Conservation (phyloP, 2,113 vertebrate species). For the Porphyrio hochstetteri region DNA sequence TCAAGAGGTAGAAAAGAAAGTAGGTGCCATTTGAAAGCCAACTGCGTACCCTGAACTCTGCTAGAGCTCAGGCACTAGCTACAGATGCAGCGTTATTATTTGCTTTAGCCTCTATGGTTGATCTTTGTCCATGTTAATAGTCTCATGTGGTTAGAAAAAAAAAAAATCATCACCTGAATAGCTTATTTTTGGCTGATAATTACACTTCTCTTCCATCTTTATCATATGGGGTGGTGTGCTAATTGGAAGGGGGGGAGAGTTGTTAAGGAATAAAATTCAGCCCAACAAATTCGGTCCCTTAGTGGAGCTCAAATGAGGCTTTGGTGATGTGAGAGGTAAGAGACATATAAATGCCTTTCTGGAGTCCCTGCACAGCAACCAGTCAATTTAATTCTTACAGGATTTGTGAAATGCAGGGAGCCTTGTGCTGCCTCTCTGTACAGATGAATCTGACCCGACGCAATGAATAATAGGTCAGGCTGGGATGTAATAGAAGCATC, state of each 20-base stretch:
- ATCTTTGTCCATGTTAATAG: not conserved
- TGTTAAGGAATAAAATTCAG: not conserved
- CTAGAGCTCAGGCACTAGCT: not conserved
- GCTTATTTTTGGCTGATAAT: not conserved
- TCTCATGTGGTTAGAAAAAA: not conserved
- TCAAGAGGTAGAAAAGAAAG: slow-evolving; percentile 14
- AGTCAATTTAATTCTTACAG: not conserved
- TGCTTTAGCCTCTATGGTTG: not conserved
- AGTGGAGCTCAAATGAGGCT: not conserved
- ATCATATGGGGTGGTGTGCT: not conserved
- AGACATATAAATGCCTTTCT: not conserved
- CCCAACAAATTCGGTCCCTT: not conserved
- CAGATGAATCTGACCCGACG: not conserved
- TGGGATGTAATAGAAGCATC: not conserved
- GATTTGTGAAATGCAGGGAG: not conserved
- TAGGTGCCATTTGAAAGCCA: not conserved
- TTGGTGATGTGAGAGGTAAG: not conserved
- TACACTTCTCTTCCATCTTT: not conserved
- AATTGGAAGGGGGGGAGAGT: not conserved
- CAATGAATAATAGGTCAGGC: not conserved
- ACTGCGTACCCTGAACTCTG: not conserved
- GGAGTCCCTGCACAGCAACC: not conserved
- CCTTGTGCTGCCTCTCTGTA: not conserved
- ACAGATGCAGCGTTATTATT: not conserved
- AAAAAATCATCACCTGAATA: not conserved